Evolutionary conservation across 2,888 invertebrate genomes (phyloP), one percentile per base, ranked within the genome.

Genomic region (Portevinia maculata): DNA sequence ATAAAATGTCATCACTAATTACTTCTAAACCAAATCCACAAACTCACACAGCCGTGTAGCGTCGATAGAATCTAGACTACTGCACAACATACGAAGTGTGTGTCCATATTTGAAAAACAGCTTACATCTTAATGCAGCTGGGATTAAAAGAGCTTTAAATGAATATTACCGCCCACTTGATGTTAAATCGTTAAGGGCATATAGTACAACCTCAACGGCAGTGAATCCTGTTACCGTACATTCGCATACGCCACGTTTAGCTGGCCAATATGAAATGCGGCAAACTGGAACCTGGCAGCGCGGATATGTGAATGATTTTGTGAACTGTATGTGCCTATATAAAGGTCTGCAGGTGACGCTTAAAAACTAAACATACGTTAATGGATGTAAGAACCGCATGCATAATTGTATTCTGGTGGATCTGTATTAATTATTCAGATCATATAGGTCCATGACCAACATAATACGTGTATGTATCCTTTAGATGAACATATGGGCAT

Each of bases 121-220:
- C 71, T 76, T 83, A 83, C 78, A 78, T 78, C 78, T 73, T 83
- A 83, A 83, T 83, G 60, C 78, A 57, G 30, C 65, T 52, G 19
- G 78, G 60, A 83, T 83, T 83, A 78, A 83, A 78, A 78, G 83
- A 78, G 83, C 71, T 78, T 83, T 78, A 83, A 83, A 83, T 83
- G 83, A 83, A 83, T 83, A 83, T 83, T 83, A 83, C 83, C 83
- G 83, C 83, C 83, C 83, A 78, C 78, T 78, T 83, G 83, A 78
- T 78, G 78, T 83, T 83, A 78, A 78, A 78, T 73, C 71, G 83
- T 78, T 83, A 73, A n/a, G 59, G 71, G 65, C 70, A 78, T 83
- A 78, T 78, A 78, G 71, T 55, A 53, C 60, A 78, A 83, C 83
- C 83, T 83, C 83, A 78, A 62, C 46, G 57, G 34, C 78, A 65